Conservation (phyloP, 1,140 invertebrate species). For the Habropoda laboriosa region DNA sequence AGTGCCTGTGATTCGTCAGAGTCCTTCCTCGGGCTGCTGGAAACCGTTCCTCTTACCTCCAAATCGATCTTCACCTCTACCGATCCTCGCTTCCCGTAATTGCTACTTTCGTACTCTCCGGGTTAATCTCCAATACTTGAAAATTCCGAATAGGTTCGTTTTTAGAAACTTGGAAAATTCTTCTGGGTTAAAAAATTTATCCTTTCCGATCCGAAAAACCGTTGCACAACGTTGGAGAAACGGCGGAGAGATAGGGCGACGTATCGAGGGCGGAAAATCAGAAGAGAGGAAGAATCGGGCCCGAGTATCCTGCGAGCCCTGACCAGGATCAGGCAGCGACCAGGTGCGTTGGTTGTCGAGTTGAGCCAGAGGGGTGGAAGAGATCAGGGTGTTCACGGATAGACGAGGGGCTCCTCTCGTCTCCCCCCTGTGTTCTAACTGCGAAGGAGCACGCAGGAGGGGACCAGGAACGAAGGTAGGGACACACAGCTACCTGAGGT, state of each 20-base stretch:
- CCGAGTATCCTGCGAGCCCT: constrained; percentile 40
- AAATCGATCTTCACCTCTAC: no score
- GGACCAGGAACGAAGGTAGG: constrained; percentile 57
- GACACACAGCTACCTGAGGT: constrained; percentile 59
- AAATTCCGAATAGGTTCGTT: no score
- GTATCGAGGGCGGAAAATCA: constrained; percentile 15
- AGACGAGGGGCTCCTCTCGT: constrained; percentile 21
- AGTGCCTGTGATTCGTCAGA: not conserved
- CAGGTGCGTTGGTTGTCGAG: constrained; percentile 60
- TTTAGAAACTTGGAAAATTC: no score
- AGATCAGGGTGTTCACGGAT: constrained; percentile 47
- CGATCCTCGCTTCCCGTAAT: no score
- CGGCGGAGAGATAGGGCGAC: not conserved
- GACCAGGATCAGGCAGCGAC: constrained; percentile 53
- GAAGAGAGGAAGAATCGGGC: constrained; percentile 28
- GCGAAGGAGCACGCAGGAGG: constrained; percentile 25
- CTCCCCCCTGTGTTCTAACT: not conserved
- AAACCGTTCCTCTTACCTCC: no score
- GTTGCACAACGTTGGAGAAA: not conserved
- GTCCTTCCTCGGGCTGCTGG: no score
- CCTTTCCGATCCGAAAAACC: not conserved
- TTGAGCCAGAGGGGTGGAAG: constrained; percentile 43
- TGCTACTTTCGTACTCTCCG: no score
- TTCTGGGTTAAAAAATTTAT: no score
- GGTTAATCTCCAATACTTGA: no score